These are phyloP conservation scores for Gobiocypris rarus DNA, from an alignment of 2,113 vertebrate species.

Conservation along the genomic window DNA sequence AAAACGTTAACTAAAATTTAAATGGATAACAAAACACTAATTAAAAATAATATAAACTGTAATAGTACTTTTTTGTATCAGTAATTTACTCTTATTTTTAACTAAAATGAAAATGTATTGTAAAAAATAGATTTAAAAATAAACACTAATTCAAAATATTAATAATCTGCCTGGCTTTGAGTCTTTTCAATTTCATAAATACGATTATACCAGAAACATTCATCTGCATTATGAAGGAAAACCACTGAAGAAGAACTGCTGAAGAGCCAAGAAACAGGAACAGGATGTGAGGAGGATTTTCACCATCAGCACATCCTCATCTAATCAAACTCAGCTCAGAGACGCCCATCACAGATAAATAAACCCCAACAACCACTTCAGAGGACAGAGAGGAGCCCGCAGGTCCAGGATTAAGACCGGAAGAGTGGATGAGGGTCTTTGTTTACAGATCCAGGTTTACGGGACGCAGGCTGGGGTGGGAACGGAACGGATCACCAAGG, in stretches of 20 bases:
- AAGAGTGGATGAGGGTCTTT: neutral
- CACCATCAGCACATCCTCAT: neutral
- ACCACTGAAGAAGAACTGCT: neutral
- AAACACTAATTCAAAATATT: too few species aligned
- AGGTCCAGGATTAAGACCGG: neutral
- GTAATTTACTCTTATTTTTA: too few species aligned
- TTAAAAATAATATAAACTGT: neutral
- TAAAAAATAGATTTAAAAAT: too few species aligned
- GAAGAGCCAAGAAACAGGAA: neutral
- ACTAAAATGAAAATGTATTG: too few species aligned
- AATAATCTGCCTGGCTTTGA: neutral
- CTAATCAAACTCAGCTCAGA: neutral
- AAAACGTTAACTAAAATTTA: too few species aligned
- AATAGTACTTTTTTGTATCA: neutral
- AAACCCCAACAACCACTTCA: conserved; percentile 20
- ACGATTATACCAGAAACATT: neutral
- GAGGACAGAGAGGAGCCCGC: conserved; percentile 20
- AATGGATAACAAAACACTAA: too few species aligned
- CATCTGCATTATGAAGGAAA: neutral
- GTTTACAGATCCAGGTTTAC: conserved; percentile 26
- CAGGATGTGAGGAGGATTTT: neutral
- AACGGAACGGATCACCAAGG: conserved; percentile 35
- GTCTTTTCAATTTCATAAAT: neutral
- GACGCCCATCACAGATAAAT: neutral
- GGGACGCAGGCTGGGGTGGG: neutral